Base-by-base conservation (phyloP, 2,113 vertebrate genomes). In the Gavia stellata region DNA sequence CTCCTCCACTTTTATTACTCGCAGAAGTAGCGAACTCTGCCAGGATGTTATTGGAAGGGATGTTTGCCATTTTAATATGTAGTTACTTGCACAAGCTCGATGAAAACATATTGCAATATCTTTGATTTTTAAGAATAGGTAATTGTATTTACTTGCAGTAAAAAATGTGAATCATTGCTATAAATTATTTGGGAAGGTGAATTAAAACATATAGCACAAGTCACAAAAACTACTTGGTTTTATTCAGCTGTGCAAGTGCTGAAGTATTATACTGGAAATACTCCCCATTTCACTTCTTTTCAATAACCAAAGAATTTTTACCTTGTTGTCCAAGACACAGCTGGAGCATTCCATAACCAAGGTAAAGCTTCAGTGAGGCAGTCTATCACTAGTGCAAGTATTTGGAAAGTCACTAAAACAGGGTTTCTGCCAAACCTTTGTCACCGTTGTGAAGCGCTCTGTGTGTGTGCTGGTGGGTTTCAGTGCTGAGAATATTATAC, bases 31-130 rank as follows among this genome's bases (percentile, higher is more conserved):
- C 1, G 0, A 94, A 74, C 91, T 88, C 81, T 96, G 92, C 91
- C 92, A 96, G 88, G 85, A 84, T 89, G 77, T 88, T 88, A 94
- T 93, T 97, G 94, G 87, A 96, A 96, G 73, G 66, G 91, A 84
- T 85, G 71, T 67, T 94, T 94, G 91, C 95, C 91, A 84, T 96
- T 97, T 96, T 92, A 94, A 36, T 90, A 81, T 83, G 84, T 42
- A 86, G 86, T 93, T 95, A 67, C 56, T 95, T 2, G 0, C 31
- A 55, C 59, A 81, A 73, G 88, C 81, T 70, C 1, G 19, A 73
- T 91, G 95, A 96, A 95, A 94, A 67, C 62, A 42, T 70, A 49
- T 65, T 92, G 58, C 77, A 73, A 21, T 90, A 42, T 49, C 58
- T 94, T 92, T 82, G 44, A 61, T 91, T 95, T 92, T 91, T 74